These are phyloP conservation scores for Synanthedon tipuliformis DNA, from an alignment of 2,888 invertebrate genomes.

Conservation along the genomic window DNA sequence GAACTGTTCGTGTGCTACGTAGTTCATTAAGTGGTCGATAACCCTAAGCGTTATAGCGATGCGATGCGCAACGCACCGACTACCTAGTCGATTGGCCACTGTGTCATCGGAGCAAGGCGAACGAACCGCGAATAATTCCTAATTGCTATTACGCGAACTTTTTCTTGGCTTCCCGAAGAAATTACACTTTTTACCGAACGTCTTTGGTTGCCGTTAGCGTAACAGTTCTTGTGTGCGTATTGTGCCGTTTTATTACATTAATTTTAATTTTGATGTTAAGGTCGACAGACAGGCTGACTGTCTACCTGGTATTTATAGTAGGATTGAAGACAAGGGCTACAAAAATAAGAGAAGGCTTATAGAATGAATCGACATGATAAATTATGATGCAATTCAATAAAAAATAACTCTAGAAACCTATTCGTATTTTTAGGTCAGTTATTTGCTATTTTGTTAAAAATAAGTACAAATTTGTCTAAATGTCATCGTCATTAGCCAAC, in stretches of 20 bases:
- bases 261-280: too few species aligned
- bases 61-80: constrained; percentile 10
- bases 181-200: not conserved
- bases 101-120: constrained; percentile 46
- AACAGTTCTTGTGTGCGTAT: not conserved
- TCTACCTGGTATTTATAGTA: too few species aligned
- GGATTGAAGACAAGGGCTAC: too few species aligned
- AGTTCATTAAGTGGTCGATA: constrained; percentile 10
- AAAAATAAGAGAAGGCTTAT: too few species aligned
- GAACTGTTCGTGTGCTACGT: too few species aligned
- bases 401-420: too few species aligned
- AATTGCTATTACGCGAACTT: constrained; percentile 3
- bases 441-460: too few species aligned
- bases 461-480: not conserved
- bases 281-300: too few species aligned
- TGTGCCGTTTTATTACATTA: not conserved
- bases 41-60: constrained; percentile 18
- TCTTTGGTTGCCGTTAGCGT: not conserved
- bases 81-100: constrained; percentile 33
- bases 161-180: constrained; percentile 1
- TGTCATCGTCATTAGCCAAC: not conserved
- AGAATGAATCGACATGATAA: too few species aligned
- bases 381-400: too few species aligned
- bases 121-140: constrained; percentile 21
- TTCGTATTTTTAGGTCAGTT: too few species aligned